Evolutionary conservation across 1,140 invertebrate genomes (phyloP).

Genomic region (Pseudomyrmex pallidus): DNA sequence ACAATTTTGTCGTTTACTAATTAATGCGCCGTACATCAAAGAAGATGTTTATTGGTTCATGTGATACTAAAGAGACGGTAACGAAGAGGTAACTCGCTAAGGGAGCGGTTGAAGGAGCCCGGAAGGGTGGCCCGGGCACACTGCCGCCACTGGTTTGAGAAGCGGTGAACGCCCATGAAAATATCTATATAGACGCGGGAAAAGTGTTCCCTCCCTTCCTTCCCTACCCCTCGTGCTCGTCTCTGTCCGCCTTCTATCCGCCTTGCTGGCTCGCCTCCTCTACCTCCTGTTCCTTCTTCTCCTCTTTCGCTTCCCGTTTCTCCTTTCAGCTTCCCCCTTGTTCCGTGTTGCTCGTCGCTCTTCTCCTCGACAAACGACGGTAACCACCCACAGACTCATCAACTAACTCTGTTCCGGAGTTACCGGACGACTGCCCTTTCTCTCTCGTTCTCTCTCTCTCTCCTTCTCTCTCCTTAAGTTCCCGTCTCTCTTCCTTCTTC

Average conservation of each 20-base stretch:
- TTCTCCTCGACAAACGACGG: conserved; percentile 78
- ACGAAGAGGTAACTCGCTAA: conserved; percentile 84
- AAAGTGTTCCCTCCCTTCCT: conserved; percentile 61
- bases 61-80: conserved; percentile 86
- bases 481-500: conserved; percentile 60
- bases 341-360: conserved; percentile 59
- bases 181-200: conserved; percentile 74
- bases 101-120: conserved; percentile 81
- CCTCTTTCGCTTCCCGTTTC: conserved; percentile 43
- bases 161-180: conserved; percentile 67
- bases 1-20: conserved; percentile 87
- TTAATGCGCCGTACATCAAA: conserved; percentile 86
- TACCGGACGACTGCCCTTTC: conserved; percentile 74
- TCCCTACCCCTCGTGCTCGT: conserved; percentile 34
- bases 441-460: background rate
- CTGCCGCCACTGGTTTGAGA: conserved; percentile 39
- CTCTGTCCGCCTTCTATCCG: conserved; percentile 56
- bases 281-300: conserved; percentile 15
- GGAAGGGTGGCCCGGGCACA: conserved; percentile 66
- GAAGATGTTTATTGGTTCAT: conserved; percentile 86
- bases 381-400: conserved; percentile 84
- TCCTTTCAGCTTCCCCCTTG: conserved; percentile 37
- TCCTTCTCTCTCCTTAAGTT: background rate
- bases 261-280: conserved; percentile 37
- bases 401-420: conserved; percentile 84